Base-by-base conservation (phyloP, 2,888 invertebrate genomes). In the Spodoptera exigua region DNA sequence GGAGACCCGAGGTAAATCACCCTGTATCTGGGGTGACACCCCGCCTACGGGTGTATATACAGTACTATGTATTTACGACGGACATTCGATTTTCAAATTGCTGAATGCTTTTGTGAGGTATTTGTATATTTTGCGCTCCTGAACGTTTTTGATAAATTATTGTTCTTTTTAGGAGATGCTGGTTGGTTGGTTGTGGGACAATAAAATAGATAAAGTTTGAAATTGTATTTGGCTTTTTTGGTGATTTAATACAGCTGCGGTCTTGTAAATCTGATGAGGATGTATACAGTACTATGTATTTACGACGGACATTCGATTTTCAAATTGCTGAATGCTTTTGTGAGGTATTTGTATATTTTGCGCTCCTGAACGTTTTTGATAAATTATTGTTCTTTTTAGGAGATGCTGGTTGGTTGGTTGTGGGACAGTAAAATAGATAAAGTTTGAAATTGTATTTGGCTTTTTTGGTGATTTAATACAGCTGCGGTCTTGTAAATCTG, bases 1-100 rank as follows among this genome's bases (percentile, higher is more conserved):
- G 76, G 82, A 89, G 92, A 89, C 91, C 91, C 92, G 89, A 91
- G 75, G 88, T 93, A 92, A 93, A 92, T 92, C 93, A 92, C 91
- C 91, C 91, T 83, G 88, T 91, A 90, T 91, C 92, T 91, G 87
- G 91, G 90, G 92, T 86, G 89, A 84, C 87, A 84, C 90, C 89
- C 87, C 89, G 82, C 87, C 73, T 73, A 72, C 41, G 55, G 80
- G 83, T n/a, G n/a, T 89, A 89, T 89, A 82, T 89, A 87, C 77
- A 70, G 70, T 73, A 67, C 75, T 76, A 79, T 79, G 63, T 79
- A 27, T 27, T 27, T 27, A 70, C 74, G 51, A 82, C 82, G 92
- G 91, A 91, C 91, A 70, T 70, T 69, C 56, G 52, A 62, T 61
- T 74, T 69, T 48, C 52, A 49, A 69, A 69, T 56, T 55, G 47